Percentiles rank a stretch among this genome's conserved stretches.
phyloP scores from a whole-genome alignment of 2,888 invertebrate species.

The Parnassius mnemosyne region DNA sequence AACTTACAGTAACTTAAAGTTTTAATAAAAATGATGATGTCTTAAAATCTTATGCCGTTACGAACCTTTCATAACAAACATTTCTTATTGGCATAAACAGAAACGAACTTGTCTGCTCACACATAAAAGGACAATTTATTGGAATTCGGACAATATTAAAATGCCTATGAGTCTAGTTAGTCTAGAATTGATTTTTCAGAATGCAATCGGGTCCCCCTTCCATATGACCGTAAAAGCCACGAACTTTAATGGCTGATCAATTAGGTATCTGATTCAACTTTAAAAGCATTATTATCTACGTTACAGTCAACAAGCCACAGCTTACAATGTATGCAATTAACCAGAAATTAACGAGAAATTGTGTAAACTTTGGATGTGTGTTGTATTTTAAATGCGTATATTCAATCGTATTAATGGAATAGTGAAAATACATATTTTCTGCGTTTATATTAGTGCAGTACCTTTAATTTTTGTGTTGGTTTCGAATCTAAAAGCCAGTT shows the following conservation, averaged over 20 bases:
- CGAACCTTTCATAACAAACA: too few species aligned
- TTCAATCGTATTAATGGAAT: neutral
- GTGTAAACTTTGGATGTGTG: constrained; percentile 34
- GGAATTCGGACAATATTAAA: constrained; percentile 5
- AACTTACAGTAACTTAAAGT: too few species aligned
- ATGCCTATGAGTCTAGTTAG: constrained; percentile 21
- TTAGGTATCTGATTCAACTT: constrained; percentile 50
- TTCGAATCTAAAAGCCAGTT: too few species aligned
- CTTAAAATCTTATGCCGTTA: too few species aligned
- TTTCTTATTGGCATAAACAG: too few species aligned
- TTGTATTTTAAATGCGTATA: constrained; percentile 13
- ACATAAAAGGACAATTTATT: neutral
- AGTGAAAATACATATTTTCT: neutral
- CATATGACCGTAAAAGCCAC: constrained; percentile 34
- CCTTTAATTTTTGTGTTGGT: too few species aligned
- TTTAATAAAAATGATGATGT: too few species aligned
- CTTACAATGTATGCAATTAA: constrained; percentile 51
- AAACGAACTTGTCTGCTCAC: too few species aligned
- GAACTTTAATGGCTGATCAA: constrained; percentile 52
- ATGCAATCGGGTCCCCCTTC: constrained; percentile 22
- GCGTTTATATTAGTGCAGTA: too few species aligned
- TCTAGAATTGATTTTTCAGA: constrained; percentile 25
- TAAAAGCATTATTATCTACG: constrained; percentile 58
- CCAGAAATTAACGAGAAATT: constrained; percentile 47
- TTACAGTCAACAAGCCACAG: constrained; percentile 44